phyloP scores from a whole-genome alignment of 2,113 vertebrate genomes.

The Onychorhynchus coronatus region DNA sequence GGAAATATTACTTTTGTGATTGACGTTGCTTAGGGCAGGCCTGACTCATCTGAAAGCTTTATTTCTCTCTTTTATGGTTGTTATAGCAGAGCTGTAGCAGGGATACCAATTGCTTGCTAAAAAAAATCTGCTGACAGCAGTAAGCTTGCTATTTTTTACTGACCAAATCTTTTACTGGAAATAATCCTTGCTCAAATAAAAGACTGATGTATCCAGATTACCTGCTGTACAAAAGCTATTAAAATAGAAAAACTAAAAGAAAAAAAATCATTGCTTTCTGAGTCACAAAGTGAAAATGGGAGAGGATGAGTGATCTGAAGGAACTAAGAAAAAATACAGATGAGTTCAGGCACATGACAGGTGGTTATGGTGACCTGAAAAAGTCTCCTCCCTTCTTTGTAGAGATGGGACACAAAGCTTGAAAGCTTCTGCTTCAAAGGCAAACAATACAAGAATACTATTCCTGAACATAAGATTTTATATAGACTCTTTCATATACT shows the following conservation, averaged over 20 bases:
- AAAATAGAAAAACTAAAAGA: not conserved
- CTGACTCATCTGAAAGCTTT: constrained; percentile 21
- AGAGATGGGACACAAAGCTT: not conserved
- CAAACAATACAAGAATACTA: not conserved
- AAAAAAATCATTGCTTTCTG: not conserved
- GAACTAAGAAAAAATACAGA: not conserved
- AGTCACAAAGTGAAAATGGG: not conserved
- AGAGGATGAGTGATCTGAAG: not conserved
- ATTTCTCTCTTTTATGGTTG: constrained; percentile 6
- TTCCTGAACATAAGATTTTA: not conserved
- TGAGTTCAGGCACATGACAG: not conserved
- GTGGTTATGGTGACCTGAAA: not conserved
- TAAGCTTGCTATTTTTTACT: constrained; percentile 22
- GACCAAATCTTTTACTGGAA: constrained; percentile 18
- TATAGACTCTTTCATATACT: not conserved
- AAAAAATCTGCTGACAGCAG: constrained; percentile 30
- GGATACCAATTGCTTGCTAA: not conserved
- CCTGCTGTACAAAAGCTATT: not conserved
- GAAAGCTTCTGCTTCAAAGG: constrained; percentile 27
- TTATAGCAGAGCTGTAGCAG: not conserved
- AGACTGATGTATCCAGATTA: not conserved
- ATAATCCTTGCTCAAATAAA: not conserved
- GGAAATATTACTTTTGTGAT: not conserved
- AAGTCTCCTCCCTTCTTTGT: not conserved
- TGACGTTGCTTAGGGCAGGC: not conserved